These are phyloP conservation scores for Microdon myrmicae DNA, from an alignment of 2,888 invertebrate genomes.

Conservation along the genomic window DNA sequence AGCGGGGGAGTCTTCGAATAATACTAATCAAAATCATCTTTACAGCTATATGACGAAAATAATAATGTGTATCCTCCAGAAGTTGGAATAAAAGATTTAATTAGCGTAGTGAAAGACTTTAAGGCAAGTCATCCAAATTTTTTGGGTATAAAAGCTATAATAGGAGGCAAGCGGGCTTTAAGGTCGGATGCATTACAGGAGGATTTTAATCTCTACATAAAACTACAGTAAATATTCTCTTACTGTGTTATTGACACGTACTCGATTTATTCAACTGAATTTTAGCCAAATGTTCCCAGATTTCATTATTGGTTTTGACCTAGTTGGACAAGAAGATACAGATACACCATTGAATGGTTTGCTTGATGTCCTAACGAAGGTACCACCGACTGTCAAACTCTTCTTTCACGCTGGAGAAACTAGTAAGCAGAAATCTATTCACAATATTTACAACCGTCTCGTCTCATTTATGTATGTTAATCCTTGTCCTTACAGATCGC, in stretches of 20 bases:
- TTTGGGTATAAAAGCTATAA: conserved; percentile 73
- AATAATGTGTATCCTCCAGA: conserved; percentile 69
- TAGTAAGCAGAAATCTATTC: conserved; percentile 57
- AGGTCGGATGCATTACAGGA: conserved; percentile 38
- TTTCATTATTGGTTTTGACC: conserved; percentile 74
- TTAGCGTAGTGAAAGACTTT: conserved; percentile 68
- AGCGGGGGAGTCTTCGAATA: no score
- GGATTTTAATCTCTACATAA: conserved; percentile 55
- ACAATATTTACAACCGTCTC: neutral
- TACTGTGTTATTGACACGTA: no score
- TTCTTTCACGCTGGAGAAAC: conserved; percentile 78
- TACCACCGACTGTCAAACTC: conserved; percentile 66
- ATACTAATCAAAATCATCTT: neutral
- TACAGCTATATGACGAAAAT: conserved; percentile 69
- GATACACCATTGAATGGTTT: conserved; percentile 68
- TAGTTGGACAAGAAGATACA: conserved; percentile 75
- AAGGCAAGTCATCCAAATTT: conserved; percentile 69
- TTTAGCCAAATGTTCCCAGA: conserved; percentile 65
- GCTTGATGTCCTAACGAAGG: conserved; percentile 54
- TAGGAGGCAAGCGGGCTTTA: no score
- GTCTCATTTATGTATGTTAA: neutral
- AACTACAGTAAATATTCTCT: conserved; percentile 59
- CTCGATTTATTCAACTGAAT: no score
- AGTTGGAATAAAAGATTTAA: conserved; percentile 62
- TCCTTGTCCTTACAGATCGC: conserved; percentile 66